Base-by-base conservation (phyloP, 53 echinoderm and acorn worm species). In the Temnopleurus reevesii region DNA sequence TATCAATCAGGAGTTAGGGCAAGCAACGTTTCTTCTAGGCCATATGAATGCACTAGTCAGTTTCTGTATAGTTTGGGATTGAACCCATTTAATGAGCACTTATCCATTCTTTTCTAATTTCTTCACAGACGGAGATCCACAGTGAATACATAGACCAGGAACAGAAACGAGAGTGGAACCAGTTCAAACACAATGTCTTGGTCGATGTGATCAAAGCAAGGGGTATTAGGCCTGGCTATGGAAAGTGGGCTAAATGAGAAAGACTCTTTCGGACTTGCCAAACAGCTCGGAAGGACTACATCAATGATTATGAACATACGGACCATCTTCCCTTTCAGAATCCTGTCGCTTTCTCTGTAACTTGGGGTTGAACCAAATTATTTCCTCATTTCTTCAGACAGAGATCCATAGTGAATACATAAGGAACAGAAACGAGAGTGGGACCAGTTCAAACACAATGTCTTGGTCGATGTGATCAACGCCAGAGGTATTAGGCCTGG, bases 121-220 rank as follows among this genome's bases (percentile, higher is more conserved):
- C 49, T 86, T 12, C 35, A 36, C 91, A 96, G 93, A 93, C 94
- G 29, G 93, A 94, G 31, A 98, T 98, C 81, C 96, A 96, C 86
- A 92, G 92, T 49, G 99, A 98, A 36, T 98, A 98, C 83, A 94
- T 98, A 35, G 94, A 95, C 35, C 99, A 98, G 81, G 99, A 98
- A 71, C 76, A 94, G 92, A 94, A 96, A 76, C 88, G 96, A 35
- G 94, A 96, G 76, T 99, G 99, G 99, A 96, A 99, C 89, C 96
- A 96, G 59, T 99, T 96, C 55, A 99, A 99, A 77, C 96, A 96
- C 34, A 93, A 92, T 27, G 96, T 99, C 23, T 87, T 99, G 4
- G 93, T 96, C 26, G 91, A 96, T 83, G 93, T 92, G 17, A 99
- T 99, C 27, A 94, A 94, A 25, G 47, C 92, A 6, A 96, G 76